Conservation (phyloP, 1,140 invertebrate species). For the Helicoverpa armigera region DNA sequence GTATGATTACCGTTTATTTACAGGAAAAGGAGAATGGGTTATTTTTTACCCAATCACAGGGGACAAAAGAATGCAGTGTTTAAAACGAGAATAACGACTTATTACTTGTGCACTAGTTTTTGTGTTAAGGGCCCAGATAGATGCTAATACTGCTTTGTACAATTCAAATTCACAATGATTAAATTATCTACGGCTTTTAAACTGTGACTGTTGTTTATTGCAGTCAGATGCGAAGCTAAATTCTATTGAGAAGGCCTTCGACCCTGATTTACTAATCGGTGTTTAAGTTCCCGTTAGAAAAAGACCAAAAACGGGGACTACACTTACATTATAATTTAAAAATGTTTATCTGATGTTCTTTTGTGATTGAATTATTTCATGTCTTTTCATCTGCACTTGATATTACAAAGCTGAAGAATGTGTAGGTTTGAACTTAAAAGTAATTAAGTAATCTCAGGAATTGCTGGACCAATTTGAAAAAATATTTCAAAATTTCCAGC, state of each 20-base stretch:
- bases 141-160: constrained; percentile 15
- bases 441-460: too few relatives aligned
- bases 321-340: too few relatives aligned
- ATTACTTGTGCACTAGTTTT: constrained; percentile 5
- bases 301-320: too few relatives aligned
- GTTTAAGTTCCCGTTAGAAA: background rate
- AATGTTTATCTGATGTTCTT: background rate
- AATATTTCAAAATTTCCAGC: too few relatives aligned
- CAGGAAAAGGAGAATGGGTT: background rate
- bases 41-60: background rate
- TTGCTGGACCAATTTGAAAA: too few relatives aligned
- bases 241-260: background rate
- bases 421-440: too few relatives aligned
- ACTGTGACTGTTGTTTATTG: constrained; percentile 24
- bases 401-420: too few relatives aligned
- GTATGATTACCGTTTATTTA: background rate
- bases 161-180: constrained; percentile 20
- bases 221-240: background rate
- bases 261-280: background rate
- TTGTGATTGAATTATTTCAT: background rate
- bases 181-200: constrained; percentile 17
- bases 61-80: background rate
- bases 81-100: background rate
- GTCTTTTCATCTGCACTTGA: too few relatives aligned
- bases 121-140: constrained; percentile 8